These are phyloP conservation scores for Mormyrops boulengeri DNA, from an alignment of 2,797 vertebrate genomes.

Conservation along the genomic window DNA sequence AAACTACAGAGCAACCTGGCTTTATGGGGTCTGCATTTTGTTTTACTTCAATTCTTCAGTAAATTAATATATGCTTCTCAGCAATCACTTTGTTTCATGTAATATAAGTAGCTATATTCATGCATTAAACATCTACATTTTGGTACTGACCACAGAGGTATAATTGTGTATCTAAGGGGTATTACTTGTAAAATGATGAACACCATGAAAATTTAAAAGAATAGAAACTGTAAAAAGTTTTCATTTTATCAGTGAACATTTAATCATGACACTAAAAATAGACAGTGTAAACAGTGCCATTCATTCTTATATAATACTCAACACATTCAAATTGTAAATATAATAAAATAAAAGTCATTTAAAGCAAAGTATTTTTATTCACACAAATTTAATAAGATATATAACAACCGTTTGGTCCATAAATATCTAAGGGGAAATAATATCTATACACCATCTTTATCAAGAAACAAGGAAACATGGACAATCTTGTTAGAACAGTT, in stretches of 20 bases:
- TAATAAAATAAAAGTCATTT: constrained; percentile 95
- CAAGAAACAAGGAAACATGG: constrained; percentile 99
- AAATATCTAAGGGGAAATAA: constrained; percentile 99
- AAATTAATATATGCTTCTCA: constrained; percentile 59
- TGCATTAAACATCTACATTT: constrained; percentile 82
- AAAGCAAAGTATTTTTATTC: constrained; percentile 98
- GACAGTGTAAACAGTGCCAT: constrained; percentile 34
- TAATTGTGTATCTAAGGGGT: constrained; percentile 85
- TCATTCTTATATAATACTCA: constrained; percentile 42
- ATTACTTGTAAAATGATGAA: constrained; percentile 78
- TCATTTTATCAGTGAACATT: constrained; percentile 53
- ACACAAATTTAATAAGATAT: constrained; percentile 99
- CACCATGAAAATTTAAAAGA: constrained; percentile 47
- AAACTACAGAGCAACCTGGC: constrained; percentile 99
- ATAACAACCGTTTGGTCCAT: constrained; percentile 99
- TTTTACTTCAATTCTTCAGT: constrained; percentile 64
- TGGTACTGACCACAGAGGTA: constrained; percentile 66
- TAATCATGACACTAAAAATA: constrained; percentile 44
- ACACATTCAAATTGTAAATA: constrained; percentile 59
- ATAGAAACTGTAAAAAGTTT: constrained; percentile 46
- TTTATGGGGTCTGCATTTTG: constrained; percentile 87
- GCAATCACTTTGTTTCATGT: constrained; percentile 72
- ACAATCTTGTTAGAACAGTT: constrained; percentile 99
- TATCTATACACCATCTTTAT: constrained; percentile 99
- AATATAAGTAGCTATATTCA: constrained; percentile 77